phyloP scores from a whole-genome alignment of 2,113 vertebrate genomes.

The Corynorhinus townsendii region DNA sequence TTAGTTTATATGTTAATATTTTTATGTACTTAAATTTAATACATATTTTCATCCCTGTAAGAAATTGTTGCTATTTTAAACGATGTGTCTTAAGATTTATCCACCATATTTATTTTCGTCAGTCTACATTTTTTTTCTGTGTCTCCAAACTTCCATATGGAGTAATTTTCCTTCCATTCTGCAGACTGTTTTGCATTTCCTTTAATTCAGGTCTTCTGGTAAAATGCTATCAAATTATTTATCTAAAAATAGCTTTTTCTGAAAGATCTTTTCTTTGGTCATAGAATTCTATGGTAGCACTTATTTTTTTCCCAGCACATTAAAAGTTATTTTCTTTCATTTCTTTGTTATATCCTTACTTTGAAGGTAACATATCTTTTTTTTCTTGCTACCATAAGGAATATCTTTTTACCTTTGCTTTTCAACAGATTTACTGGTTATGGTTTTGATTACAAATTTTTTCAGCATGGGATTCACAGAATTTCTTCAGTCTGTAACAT shows the following conservation, averaged over 20 bases:
- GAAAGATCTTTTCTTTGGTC: not conserved
- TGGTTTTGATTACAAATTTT: not conserved
- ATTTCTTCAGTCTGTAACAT: constrained; percentile 3
- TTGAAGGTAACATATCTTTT: not conserved
- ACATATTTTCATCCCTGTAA: not conserved
- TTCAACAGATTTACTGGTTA: not conserved
- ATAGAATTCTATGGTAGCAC: not conserved
- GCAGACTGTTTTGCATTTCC: not conserved
- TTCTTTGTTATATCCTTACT: not conserved
- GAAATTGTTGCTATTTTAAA: constrained; percentile 33
- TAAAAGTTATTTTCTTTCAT: not conserved
- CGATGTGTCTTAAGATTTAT: not conserved
- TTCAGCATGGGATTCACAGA: not conserved
- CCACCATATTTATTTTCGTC: not conserved
- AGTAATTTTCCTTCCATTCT: not conserved
- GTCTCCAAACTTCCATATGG: not conserved
- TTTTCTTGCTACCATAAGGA: not conserved
- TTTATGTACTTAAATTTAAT: not conserved
- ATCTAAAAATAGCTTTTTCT: not conserved
- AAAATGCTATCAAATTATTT: not conserved
- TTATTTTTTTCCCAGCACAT: not conserved
- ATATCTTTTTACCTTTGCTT: not conserved
- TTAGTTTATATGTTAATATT: not conserved
- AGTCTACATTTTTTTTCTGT: not conserved
- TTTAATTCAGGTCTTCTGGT: not conserved